These are phyloP conservation scores for Cephalotes varians DNA, from an alignment of 2,888 invertebrate species.

Conservation along the genomic window DNA sequence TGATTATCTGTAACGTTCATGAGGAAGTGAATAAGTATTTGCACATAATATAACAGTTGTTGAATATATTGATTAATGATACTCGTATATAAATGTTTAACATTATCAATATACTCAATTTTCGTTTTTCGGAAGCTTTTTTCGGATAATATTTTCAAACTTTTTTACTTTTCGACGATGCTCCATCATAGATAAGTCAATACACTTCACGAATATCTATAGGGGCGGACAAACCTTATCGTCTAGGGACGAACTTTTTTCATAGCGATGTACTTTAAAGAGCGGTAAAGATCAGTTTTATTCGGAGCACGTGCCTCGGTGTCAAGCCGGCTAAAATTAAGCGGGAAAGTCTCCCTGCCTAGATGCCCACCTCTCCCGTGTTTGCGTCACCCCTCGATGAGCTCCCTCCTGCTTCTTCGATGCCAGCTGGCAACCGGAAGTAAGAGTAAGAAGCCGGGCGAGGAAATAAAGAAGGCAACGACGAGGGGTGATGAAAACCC, in stretches of 20 bases:
- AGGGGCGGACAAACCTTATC: background rate
- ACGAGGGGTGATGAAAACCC: slow-evolving; percentile 63
- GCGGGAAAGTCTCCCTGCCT: slow-evolving; percentile 60
- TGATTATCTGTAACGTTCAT: background rate
- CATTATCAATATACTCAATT: background rate
- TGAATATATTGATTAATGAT: background rate
- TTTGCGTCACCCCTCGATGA: slow-evolving; percentile 49
- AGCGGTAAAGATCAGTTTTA: slow-evolving; percentile 44
- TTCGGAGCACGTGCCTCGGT: slow-evolving; percentile 77
- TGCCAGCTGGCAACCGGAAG: slow-evolving; percentile 84
- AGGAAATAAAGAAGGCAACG: slow-evolving; percentile 65
- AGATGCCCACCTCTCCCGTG: slow-evolving; percentile 26
- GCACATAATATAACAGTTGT: background rate
- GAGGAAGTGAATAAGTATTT: background rate
- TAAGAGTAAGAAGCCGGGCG: slow-evolving; percentile 74
- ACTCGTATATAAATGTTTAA: background rate
- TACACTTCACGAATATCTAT: background rate
- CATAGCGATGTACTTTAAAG: slow-evolving; percentile 17
- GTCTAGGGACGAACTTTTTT: slow-evolving; percentile 4
- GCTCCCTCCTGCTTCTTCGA: slow-evolving; percentile 48
- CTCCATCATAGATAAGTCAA: background rate
- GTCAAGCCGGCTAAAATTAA: slow-evolving; percentile 78
- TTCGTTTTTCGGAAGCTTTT: background rate
- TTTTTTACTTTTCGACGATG: background rate
- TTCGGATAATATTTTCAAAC: background rate